These are phyloP conservation scores for Dolichopus griseipennis DNA, from an alignment of 2,888 invertebrate genomes.

Conservation along the genomic window DNA sequence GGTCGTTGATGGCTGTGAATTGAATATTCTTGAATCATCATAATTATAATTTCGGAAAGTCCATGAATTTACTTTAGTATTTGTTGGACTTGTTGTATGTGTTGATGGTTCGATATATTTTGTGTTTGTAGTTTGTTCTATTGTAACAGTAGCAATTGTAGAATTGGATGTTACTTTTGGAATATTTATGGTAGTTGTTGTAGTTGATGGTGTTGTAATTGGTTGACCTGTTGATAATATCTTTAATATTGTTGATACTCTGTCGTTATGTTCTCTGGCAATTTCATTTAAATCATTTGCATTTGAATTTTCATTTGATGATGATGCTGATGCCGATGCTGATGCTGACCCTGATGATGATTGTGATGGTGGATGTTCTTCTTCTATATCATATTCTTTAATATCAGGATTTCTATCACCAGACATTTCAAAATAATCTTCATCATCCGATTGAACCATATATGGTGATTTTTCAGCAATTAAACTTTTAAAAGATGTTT, in stretches of 20 bases:
- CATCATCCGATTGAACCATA: slow-evolving; percentile 16
- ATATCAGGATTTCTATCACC: slow-evolving; percentile 11
- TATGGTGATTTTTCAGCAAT: neutral
- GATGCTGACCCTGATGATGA: too few relatives aligned
- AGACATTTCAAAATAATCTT: slow-evolving; percentile 21
- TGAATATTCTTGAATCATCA: neutral
- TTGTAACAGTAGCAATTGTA: neutral
- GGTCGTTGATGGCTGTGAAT: neutral
- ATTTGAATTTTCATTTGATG: neutral
- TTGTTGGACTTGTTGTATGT: neutral
- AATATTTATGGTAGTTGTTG: neutral
- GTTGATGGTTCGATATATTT: too few relatives aligned
- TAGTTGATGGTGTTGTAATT: neutral
- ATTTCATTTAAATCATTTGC: neutral
- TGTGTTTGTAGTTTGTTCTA: too few relatives aligned
- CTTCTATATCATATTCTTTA: neutral
- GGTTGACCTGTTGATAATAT: neutral
- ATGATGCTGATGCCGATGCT: neutral
- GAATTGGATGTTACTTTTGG: too few relatives aligned
- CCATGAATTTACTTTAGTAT: neutral
- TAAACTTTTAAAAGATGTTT: neutral
- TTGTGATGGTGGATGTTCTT: neutral
- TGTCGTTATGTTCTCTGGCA: neutral
- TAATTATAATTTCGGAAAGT: neutral
- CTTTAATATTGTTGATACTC: neutral